Evolutionary conservation across 2,113 vertebrate species (phyloP).

Genomic region (Equus przewalskii): DNA sequence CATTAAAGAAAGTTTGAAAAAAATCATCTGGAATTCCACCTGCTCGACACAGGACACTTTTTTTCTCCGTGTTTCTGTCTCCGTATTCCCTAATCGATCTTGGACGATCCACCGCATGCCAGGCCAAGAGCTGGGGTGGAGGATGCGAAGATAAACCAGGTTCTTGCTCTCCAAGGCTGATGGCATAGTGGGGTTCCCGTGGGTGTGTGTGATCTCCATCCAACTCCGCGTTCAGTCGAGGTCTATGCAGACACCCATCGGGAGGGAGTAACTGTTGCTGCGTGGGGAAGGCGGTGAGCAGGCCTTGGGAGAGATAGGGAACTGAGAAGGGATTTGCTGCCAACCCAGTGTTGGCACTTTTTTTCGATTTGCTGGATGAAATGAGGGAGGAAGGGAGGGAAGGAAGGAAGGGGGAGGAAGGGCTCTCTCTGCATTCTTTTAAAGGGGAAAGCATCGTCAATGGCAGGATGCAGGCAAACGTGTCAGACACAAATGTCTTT

Average conservation of each 20-base stretch:
- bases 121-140: background rate
- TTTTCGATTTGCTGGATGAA: constrained; percentile 25
- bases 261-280: background rate
- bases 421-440: background rate
- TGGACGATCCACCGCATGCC: background rate
- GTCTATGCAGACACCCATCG: background rate
- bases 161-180: background rate
- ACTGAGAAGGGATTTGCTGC: background rate
- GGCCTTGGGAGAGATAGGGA: background rate
- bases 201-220: background rate
- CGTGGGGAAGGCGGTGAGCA: background rate
- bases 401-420: background rate
- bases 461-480: background rate
- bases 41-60: background rate
- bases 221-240: background rate
- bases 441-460: background rate
- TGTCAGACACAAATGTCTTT: background rate
- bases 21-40: constrained; percentile 48
- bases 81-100: background rate
- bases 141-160: background rate
- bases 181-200: background rate
- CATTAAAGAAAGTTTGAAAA: constrained; percentile 25
- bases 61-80: background rate
- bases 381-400: background rate
- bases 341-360: background rate